Evolutionary conservation across 2,888 invertebrate species (phyloP).

Genomic region (Enchytraeus crypticus): DNA sequence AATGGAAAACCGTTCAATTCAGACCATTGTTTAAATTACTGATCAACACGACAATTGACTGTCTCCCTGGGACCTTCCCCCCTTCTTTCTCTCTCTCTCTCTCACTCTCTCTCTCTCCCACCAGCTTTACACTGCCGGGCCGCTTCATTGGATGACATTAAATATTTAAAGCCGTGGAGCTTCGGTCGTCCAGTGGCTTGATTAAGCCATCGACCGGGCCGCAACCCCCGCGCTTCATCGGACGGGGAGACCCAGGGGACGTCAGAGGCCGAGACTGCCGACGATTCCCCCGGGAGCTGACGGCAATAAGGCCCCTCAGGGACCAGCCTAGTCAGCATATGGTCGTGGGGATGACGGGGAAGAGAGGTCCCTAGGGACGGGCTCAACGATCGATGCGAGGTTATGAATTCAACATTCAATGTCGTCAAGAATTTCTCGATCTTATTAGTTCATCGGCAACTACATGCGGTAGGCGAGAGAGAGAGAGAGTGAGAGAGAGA

Average conservation of each 20-base stretch:
- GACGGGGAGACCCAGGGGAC: neutral
- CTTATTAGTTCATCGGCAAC: too few species aligned
- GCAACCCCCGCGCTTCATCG: neutral
- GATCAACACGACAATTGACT: slow-evolving; percentile 4
- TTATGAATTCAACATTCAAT: too few species aligned
- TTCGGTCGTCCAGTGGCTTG: neutral
- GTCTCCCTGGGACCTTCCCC: neutral
- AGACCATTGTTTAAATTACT: slow-evolving; percentile 2
- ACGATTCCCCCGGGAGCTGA: neutral
- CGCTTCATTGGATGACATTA: slow-evolving; percentile 2
- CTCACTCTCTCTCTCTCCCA: neutral
- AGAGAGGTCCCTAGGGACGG: neutral
- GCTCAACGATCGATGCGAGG: too few species aligned
- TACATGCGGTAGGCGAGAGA: too few species aligned
- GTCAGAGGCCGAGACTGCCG: neutral
- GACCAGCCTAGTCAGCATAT: neutral
- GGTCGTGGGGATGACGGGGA: neutral
- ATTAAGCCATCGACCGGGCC: slow-evolving; percentile 4
- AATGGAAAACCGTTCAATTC: neutral
- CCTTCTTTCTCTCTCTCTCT: neutral
- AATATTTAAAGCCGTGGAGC: slow-evolving; percentile 9
- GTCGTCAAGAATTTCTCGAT: too few species aligned
- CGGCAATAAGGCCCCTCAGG: too few species aligned
- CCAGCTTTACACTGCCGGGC: neutral
- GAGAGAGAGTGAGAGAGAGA: too few species aligned